Evolutionary conservation across 2,797 vertebrate species (phyloP), one percentile per base, ranked within the genome.

Genomic region (Varecia variegata): DNA sequence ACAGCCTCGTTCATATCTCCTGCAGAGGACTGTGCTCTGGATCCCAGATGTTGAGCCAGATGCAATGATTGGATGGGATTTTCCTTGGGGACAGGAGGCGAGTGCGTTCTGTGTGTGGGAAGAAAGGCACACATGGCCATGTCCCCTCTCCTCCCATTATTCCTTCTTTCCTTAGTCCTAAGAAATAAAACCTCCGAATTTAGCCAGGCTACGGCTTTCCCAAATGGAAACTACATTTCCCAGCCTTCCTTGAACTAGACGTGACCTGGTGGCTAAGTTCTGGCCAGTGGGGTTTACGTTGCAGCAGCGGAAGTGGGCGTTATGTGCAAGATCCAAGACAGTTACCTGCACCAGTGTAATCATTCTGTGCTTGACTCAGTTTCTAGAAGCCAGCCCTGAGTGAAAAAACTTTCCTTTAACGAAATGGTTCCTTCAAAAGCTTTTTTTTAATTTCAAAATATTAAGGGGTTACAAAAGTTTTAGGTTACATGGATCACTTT

Each of bases 111-210:
- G 25, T 17, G 47, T 23, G 17, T 11, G 6, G 32, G 6, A 23
- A 25, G 35, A n/a, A 73, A 43, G 21, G 47, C 1, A 1, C 4
- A 13, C 8, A 4, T 2, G 1, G 76, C 5, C 23, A 7, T 21
- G 32, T 14, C 47, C 54, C 27, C 0, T 2, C 0, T 4, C 1
- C 30, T 15, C 27, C 32, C 5, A 25, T 2, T 38, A 20, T 5
- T 38, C 38, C 56, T 32, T 81, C 56, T 73, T 35, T 56, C 68
- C 32, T 43, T 65, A 40, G 12, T 54, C 47, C 47, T n/a, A 47
- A 65, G 58, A 83, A 47, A 47, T 15, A 7, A 82, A 82, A 47
- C 30, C 11, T 47, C 67, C 2, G 58, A 35, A 50, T 32, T 35
- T 93, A 54, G 13, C 0, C 0, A 74, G 43, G 25, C 45, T 17